A percentile compares a stretch with the other conserved stretches of the same genome.
phyloP scores from a whole-genome alignment of 2,888 invertebrate species.

The Caenorhabditis wallacei region DNA sequence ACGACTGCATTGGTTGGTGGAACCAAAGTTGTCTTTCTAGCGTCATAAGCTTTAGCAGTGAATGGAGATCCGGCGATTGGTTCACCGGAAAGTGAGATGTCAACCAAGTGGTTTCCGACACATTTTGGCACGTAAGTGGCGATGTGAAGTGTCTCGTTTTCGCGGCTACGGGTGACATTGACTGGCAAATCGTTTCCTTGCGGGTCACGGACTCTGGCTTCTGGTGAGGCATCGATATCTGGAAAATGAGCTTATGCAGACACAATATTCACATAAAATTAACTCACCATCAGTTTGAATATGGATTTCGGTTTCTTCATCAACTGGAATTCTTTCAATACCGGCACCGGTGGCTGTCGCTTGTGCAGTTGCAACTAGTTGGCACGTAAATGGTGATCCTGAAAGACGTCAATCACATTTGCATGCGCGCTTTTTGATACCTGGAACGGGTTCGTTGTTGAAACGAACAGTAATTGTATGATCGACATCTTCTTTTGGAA shows the following conservation, averaged over 20 bases:
- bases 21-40: slow-evolving; percentile 94
- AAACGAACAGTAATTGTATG: slow-evolving; percentile 83
- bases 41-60: slow-evolving; percentile 87
- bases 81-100: slow-evolving; percentile 75
- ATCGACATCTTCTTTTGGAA: slow-evolving; percentile 80
- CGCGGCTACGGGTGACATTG: slow-evolving; percentile 69
- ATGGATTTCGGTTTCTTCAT: slow-evolving; percentile 86
- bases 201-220: slow-evolving; percentile 76
- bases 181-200: slow-evolving; percentile 76
- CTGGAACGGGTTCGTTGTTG: slow-evolving; percentile 87
- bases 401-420: slow-evolving; percentile 80
- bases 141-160: slow-evolving; percentile 72
- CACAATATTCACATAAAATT: too few species aligned
- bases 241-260: background rate
- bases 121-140: slow-evolving; percentile 90
- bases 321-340: slow-evolving; percentile 88
- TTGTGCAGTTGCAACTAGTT: slow-evolving; percentile 88
- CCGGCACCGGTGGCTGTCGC: slow-evolving; percentile 88
- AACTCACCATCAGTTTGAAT: slow-evolving; percentile 68
- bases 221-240: slow-evolving; percentile 64
- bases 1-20: slow-evolving; percentile 91
- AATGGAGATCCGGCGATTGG: slow-evolving; percentile 84
- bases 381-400: slow-evolving; percentile 95
- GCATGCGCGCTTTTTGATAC: slow-evolving; percentile 80
- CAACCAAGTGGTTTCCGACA: slow-evolving; percentile 86